Evolutionary conservation across 2,797 vertebrate species (phyloP).

Genomic region (Hoplostethus atlanticus): DNA sequence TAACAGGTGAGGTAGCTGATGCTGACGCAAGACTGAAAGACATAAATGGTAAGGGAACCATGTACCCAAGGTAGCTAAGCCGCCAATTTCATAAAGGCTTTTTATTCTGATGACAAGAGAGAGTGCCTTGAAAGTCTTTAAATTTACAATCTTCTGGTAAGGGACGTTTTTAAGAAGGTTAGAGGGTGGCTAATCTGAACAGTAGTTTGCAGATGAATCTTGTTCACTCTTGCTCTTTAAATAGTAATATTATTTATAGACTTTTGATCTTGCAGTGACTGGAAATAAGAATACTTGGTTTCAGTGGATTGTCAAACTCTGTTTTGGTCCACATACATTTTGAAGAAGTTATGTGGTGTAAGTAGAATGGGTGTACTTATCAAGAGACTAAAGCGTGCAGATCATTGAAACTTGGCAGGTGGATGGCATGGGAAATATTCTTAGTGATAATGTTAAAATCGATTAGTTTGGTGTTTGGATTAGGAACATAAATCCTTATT

Average conservation of each 20-base stretch:
- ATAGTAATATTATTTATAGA: background rate
- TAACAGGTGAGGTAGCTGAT: constrained; percentile 22
- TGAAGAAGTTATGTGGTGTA: background rate
- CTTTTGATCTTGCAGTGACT: background rate
- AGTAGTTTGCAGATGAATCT: too few species aligned
- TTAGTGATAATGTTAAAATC: background rate
- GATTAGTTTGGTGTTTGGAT: constrained; percentile 7
- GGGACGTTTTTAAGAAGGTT: background rate
- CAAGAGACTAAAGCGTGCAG: background rate
- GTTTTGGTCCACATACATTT: background rate
- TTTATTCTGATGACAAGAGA: too few species aligned
- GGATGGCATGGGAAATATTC: constrained; percentile 2
- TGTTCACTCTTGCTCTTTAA: too few species aligned
- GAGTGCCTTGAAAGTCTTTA: too few species aligned
- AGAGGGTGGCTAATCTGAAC: background rate
- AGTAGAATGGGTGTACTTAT: too few species aligned
- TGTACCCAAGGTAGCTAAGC: too few species aligned
- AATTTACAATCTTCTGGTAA: too few species aligned
- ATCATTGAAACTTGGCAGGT: background rate
- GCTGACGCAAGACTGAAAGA: constrained; percentile 27
- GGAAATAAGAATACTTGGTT: background rate
- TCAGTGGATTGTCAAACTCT: background rate
- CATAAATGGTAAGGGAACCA: background rate
- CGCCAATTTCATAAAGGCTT: too few species aligned
- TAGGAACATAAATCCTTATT: background rate